Conservation (phyloP, 2,888 invertebrate genomes). For the Athripsodes cinereus region DNA sequence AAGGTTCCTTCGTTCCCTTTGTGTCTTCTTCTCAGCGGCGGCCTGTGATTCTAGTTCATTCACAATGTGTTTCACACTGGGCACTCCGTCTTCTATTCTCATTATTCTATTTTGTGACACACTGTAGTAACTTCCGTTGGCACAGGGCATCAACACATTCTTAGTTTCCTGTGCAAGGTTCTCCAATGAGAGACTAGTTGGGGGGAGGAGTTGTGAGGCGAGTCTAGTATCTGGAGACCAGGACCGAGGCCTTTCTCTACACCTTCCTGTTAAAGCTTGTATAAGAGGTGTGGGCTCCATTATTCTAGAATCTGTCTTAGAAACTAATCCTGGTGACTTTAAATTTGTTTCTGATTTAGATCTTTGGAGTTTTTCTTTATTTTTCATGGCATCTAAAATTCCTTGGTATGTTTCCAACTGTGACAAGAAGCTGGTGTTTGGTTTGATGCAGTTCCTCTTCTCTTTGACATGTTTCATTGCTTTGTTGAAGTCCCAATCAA, state of each 20-base stretch:
- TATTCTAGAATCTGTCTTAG: slow-evolving; percentile 50
- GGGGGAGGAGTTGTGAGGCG: slow-evolving; percentile 54
- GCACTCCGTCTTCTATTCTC: slow-evolving; percentile 59
- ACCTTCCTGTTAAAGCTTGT: slow-evolving; percentile 48
- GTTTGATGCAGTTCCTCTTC: slow-evolving; percentile 89
- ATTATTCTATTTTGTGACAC: slow-evolving; percentile 88
- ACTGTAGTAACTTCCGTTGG: slow-evolving; percentile 83
- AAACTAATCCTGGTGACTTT: slow-evolving; percentile 60
- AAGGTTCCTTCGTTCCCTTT: slow-evolving; percentile 36
- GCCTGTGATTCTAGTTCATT: slow-evolving; percentile 61
- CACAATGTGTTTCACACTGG: slow-evolving; percentile 65
- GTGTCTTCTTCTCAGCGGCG: slow-evolving; percentile 35
- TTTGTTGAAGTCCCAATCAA: slow-evolving; percentile 86
- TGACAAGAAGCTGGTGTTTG: slow-evolving; percentile 89
- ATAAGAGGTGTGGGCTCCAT: slow-evolving; percentile 57
- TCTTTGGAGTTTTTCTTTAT: slow-evolving; percentile 85
- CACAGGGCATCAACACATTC: slow-evolving; percentile 78
- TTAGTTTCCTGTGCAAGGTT: slow-evolving; percentile 61
- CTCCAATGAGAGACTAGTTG: slow-evolving; percentile 64
- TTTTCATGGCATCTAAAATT: slow-evolving; percentile 93
- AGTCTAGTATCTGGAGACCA: slow-evolving; percentile 67
- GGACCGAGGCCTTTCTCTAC: slow-evolving; percentile 55
- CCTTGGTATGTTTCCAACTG: slow-evolving; percentile 96
- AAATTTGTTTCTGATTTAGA: slow-evolving; percentile 91
- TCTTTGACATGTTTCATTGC: slow-evolving; percentile 87